Conservation (phyloP, 2,888 invertebrate species). For the Rotaria macrura region DNA sequence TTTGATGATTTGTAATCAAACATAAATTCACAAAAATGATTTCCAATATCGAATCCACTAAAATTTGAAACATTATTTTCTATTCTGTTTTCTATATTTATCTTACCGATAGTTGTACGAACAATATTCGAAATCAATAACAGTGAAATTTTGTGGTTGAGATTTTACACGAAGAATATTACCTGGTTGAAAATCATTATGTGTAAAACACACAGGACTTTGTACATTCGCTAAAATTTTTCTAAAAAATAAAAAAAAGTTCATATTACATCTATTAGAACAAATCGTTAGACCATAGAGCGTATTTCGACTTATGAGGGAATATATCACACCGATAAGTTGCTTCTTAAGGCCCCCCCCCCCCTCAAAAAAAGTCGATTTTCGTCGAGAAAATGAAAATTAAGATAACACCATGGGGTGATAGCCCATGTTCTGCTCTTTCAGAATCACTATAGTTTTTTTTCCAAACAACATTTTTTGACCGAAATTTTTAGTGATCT, state of each 20-base stretch:
- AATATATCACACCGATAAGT: no score
- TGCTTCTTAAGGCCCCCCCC: no score
- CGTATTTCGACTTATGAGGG: no score
- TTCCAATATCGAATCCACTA: slow-evolving; percentile 50
- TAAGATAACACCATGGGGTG: no score
- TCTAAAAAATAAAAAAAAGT: slow-evolving; percentile 18
- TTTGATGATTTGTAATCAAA: slow-evolving; percentile 42
- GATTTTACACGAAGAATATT: slow-evolving; percentile 26
- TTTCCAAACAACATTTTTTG: no score
- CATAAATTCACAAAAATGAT: slow-evolving; percentile 50
- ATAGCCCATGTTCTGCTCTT: no score
- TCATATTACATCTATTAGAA: not conserved
- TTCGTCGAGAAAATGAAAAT: no score
- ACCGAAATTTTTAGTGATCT: no score
- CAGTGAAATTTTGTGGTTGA: slow-evolving; percentile 39
- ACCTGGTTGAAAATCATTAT: slow-evolving; percentile 47
- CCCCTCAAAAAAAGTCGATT: no score
- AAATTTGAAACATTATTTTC: slow-evolving; percentile 28
- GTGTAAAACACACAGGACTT: slow-evolving; percentile 45
- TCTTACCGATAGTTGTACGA: slow-evolving; percentile 48
- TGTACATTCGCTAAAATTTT: slow-evolving; percentile 35
- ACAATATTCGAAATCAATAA: slow-evolving; percentile 50
- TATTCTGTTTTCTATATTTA: not conserved
- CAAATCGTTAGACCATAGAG: no score
- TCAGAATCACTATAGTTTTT: no score